Percentiles rank a stretch among this genome's conserved stretches.
Evolutionary conservation across 2,113 vertebrate species (phyloP).

Genomic region (Aegotheles bennettii): DNA sequence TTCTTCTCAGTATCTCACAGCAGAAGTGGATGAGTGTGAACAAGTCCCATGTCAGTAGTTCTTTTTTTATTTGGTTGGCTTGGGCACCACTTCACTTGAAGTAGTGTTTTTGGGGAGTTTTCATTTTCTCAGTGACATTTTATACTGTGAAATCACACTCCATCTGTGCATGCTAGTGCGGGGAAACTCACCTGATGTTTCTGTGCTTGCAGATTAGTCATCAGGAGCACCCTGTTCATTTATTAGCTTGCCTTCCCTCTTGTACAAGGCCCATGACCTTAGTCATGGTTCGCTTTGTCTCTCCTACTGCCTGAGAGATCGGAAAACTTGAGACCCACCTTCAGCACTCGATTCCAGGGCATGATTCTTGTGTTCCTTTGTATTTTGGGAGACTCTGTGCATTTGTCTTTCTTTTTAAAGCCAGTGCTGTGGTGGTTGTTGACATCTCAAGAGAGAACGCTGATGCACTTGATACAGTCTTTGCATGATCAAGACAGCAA

Average conservation of each 20-base stretch:
- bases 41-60: neutral
- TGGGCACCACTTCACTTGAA: neutral
- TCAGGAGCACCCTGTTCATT: neutral
- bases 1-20: neutral
- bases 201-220: neutral
- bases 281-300: neutral
- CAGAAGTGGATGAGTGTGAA: neutral
- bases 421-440: neutral
- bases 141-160: slow-evolving; percentile 24
- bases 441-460: neutral
- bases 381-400: neutral
- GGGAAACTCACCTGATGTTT: slow-evolving; percentile 48
- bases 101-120: neutral
- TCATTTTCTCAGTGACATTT: slow-evolving; percentile 30
- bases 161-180: neutral
- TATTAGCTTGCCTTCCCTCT: neutral
- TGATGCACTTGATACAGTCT: neutral
- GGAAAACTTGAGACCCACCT: neutral
- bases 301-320: neutral
- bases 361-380: neutral
- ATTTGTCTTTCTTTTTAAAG: neutral
- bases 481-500: neutral
- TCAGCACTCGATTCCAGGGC: neutral
- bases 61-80: slow-evolving; percentile 3
- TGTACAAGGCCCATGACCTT: neutral